Percentiles rank a stretch among this genome's conserved stretches.
Evolutionary conservation across 2,113 vertebrate species (phyloP).

Genomic region (Tychaedon coryphoeus): DNA sequence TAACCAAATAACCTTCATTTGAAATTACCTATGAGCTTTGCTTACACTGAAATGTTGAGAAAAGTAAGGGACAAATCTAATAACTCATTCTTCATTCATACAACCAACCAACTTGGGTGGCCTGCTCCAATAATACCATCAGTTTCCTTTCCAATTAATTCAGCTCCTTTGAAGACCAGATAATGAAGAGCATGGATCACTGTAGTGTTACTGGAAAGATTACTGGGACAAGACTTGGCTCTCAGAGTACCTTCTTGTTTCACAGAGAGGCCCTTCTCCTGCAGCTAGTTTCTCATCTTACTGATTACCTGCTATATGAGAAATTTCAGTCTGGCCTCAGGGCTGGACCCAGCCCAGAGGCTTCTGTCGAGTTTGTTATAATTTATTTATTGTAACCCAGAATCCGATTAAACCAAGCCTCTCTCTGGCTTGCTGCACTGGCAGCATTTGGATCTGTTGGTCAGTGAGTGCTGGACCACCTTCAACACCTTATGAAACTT

Average conservation of each 20-base stretch:
- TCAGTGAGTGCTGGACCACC: constrained; percentile 37
- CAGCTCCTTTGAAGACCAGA: background rate
- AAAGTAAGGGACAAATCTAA: background rate
- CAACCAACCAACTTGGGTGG: background rate
- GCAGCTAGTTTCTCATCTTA: constrained; percentile 56
- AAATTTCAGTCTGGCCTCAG: constrained; percentile 57
- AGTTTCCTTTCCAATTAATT: background rate
- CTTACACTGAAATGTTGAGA: background rate
- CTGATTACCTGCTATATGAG: constrained; percentile 66
- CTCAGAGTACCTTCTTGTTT: background rate
- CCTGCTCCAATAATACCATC: background rate
- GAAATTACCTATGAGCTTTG: background rate
- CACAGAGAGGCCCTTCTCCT: constrained; percentile 23
- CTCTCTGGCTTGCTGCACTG: constrained; percentile 35
- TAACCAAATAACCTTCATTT: background rate
- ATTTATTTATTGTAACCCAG: constrained; percentile 58
- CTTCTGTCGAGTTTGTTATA: constrained; percentile 56
- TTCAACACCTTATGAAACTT: constrained; percentile 53
- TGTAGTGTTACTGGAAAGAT: background rate
- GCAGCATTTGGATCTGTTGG: background rate
- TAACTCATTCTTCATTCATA: background rate
- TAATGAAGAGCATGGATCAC: background rate
- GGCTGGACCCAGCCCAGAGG: constrained; percentile 34
- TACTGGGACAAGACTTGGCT: constrained; percentile 6
- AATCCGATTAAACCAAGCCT: constrained; percentile 26